Evolutionary conservation across 2,113 vertebrate species (phyloP).

Genomic region (Leiothrix lutea): DNA sequence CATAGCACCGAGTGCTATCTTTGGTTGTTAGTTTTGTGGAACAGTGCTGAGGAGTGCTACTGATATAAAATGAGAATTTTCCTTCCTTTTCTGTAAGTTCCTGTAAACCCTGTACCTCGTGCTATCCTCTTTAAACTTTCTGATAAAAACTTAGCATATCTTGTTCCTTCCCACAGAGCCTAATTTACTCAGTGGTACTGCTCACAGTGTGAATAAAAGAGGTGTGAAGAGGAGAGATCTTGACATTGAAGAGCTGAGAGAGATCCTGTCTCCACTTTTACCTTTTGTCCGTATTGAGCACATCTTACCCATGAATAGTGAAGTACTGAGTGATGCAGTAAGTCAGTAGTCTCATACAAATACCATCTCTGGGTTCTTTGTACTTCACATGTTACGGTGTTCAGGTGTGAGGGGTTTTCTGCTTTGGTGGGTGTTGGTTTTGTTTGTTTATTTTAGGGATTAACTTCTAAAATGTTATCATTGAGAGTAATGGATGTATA

Average conservation of each 20-base stretch:
- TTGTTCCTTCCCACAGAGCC: slow-evolving; percentile 81
- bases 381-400: not conserved
- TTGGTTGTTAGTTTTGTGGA: not conserved
- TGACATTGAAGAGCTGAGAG: slow-evolving; percentile 93
- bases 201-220: slow-evolving; percentile 97
- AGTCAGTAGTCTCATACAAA: slow-evolving; percentile 58
- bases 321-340: slow-evolving; percentile 91
- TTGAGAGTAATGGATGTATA: not conserved
- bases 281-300: slow-evolving; percentile 93
- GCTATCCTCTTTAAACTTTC: not conserved
- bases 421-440: not conserved
- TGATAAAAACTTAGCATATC: not conserved
- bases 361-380: not conserved
- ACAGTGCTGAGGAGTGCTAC: not conserved
- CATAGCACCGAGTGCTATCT: not conserved
- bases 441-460: not conserved
- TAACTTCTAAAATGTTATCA: not conserved
- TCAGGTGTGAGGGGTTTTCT: not conserved
- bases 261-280: slow-evolving; percentile 91
- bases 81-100: not conserved
- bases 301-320: slow-evolving; percentile 92
- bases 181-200: slow-evolving; percentile 95
- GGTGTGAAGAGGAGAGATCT: slow-evolving; percentile 95
- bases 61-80: not conserved
- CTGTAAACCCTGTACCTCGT: not conserved